Evolutionary conservation across 2,797 vertebrate genomes (phyloP).

Genomic region (Remorina albescens): DNA sequence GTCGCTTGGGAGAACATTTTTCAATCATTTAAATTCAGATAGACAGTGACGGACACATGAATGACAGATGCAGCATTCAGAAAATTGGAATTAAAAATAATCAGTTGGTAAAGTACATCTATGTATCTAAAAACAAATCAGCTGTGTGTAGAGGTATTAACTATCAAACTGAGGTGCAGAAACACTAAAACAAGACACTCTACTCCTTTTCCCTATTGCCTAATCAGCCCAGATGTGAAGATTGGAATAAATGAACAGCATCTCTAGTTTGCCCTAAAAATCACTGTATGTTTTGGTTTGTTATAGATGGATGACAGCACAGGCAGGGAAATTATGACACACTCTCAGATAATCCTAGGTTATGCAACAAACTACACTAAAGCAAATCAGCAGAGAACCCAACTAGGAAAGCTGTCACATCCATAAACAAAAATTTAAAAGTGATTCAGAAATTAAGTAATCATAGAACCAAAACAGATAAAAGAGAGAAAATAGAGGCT

Average conservation of each 20-base stretch:
- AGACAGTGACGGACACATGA: background rate
- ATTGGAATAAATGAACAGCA: conserved; percentile 9
- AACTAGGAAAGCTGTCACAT: background rate
- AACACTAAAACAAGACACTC: background rate
- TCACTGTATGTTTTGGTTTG: background rate
- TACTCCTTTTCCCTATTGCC: background rate
- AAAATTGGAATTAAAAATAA: conserved; percentile 6
- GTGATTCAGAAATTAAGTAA: conserved; percentile 1
- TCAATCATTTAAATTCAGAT: conserved; percentile 36
- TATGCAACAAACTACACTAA: conserved; percentile 50
- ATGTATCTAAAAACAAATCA: conserved; percentile 24
- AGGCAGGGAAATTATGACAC: conserved; percentile 22
- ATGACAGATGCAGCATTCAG: background rate
- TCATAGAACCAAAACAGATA: background rate
- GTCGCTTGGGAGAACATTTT: background rate
- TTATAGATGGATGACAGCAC: conserved; percentile 9
- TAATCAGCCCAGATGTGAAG: conserved; percentile 5
- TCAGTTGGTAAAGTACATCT: too few relatives aligned
- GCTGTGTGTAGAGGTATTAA: background rate
- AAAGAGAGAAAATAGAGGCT: background rate
- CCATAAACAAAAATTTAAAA: background rate
- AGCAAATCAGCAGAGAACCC: conserved; percentile 31
- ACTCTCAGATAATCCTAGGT: conserved; percentile 47
- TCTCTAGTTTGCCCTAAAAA: conserved; percentile 7
- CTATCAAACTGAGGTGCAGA: background rate